Conservation (phyloP, 2,113 vertebrate species). For the Camelus dromedarius region DNA sequence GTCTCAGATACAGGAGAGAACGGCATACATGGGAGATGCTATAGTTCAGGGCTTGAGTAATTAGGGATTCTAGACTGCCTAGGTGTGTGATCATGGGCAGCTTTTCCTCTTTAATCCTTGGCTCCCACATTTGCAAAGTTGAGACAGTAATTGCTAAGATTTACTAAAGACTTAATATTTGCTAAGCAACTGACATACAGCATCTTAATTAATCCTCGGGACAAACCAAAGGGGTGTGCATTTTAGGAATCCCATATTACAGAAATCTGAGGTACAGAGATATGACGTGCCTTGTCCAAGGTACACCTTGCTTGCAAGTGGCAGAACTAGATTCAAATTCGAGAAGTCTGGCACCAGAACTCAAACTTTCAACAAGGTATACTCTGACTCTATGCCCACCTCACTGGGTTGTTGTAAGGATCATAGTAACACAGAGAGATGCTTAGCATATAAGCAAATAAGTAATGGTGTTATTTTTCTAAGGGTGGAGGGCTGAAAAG, state of each 20-base stretch:
- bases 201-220: background rate
- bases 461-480: background rate
- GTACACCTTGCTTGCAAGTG: background rate
- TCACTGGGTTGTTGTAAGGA: conserved; percentile 12
- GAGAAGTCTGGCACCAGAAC: background rate
- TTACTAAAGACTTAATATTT: background rate
- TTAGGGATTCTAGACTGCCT: background rate
- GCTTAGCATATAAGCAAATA: background rate
- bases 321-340: background rate
- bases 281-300: background rate
- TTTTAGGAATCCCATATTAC: background rate
- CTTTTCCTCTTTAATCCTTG: background rate
- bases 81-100: background rate
- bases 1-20: background rate
- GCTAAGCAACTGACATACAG: background rate
- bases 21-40: background rate
- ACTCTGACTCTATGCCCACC: background rate
- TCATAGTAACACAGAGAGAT: background rate
- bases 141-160: background rate
- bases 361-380: background rate
- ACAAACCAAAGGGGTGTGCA: background rate
- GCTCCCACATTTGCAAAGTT: conserved; percentile 20
- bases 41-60: background rate
- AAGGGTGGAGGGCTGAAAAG: background rate
- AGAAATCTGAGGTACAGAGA: background rate